Evolutionary conservation across 2,113 vertebrate species (phyloP), one percentile per base, ranked within the genome.

Genomic region (Kryptolebias marmoratus): DNA sequence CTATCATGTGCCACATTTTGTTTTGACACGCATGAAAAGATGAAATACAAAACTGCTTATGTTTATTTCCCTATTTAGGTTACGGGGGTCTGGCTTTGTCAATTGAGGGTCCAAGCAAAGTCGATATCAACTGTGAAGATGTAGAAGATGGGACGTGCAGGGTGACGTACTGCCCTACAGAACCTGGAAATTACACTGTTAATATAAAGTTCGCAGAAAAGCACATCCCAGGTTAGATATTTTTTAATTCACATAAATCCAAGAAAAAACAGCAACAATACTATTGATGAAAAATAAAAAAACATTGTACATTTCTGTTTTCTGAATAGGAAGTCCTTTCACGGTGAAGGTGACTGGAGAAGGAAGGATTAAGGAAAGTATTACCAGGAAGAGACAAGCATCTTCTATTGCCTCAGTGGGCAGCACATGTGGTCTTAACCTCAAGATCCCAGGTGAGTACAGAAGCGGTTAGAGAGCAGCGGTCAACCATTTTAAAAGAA

Each of bases 91-190:
- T 99, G 5, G 96, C 96, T 15, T 88, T 99, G 89, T 98, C 96
- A 28, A 94, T 98, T 0, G 97, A 99, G 88, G 97, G 97, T 56
- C 97, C 96, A n/a, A 99, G 97, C 91, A 99, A 99, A 91, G 97
- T 99, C 64, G 97, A 98, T 89, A 99, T 99, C 53, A 98, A 98
- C 90, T 99, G 97, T 12, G 97, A 98, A 62, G 97, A 99, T 36
- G 86, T 96, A 86, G 97, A 97, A 79, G 97, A 99, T 0, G 96
- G 97, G 28, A 98, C 97, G 0, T 99, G 96, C 88, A 96, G 95
- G 87, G 97, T 99, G 69, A 97, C 96, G 22, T 99, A 99, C 91
- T 98, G 96, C 76, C 97, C 97, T 18, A 99, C 97, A 0, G 97
- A 99, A 75, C 97, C 97, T 0, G 97, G 97, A 59, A 99, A 93